Evolutionary conservation across 2,888 invertebrate genomes (phyloP), one percentile per base, ranked within the genome.

Genomic region (Drosophila austrosaltans): DNA sequence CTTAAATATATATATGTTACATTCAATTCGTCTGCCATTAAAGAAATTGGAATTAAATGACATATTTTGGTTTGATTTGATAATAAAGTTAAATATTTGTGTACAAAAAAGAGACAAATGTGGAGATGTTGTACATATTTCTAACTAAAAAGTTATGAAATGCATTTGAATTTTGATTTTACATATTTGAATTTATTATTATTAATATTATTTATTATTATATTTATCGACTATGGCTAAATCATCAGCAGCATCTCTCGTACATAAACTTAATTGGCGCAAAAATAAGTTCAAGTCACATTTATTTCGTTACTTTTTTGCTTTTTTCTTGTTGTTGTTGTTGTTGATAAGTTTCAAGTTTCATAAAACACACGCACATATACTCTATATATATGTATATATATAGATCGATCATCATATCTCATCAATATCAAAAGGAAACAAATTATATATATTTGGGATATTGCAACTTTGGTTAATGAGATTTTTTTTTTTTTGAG

Each of bases 261-360:
- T 86, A 75, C 81, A 74, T 85, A 72, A 85, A 83, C 83, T 76
- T 86, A 88, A 85, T 87, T 85, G 86, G 87, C 83, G 83, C 81
- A 77, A 85, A 79, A 48, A 25, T 74, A 85, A 85, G 73, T 75
- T 73, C 69, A 75, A 82, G 77, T 84, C 87, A 77, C 79, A 81
- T 75, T 63, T 16, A 16, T 16, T 60, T 63, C 56, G 66, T 48
- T 48, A 12, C 25, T 25, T 40, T 22, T 20, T 48, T 48, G 44
- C 44, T 22, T 48, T 44, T 20, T 44, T 6, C 20, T 44, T 48
- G 22, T 48, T 44, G 8, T 8, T 44, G 20, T 44, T 8, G 8
- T 48, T 48, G 68, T 75, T 84, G 78, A 82, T 84, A 80, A 77
- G 75, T 75, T 72, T 22, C 63, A 58, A 8, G 32, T 54, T 32